Conservation (phyloP, 2,888 invertebrate genomes). For the Zele albiditarsus region DNA sequence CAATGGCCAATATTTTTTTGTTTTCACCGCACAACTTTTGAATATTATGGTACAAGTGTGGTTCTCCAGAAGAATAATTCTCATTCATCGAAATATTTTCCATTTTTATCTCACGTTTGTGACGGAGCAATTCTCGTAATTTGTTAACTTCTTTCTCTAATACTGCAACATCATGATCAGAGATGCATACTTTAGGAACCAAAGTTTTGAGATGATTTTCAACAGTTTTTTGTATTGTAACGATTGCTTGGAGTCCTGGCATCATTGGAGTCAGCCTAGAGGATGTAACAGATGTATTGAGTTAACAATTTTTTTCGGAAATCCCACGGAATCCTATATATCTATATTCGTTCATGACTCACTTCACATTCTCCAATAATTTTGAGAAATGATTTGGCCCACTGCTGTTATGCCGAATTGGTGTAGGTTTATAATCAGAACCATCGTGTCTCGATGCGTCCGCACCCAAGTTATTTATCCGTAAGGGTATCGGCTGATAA, state of each 20-base stretch:
- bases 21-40: conserved; percentile 38
- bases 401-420: conserved; percentile 53
- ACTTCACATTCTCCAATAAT: conserved; percentile 59
- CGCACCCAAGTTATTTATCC: conserved; percentile 69
- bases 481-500: conserved; percentile 65
- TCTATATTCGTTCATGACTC: conserved; percentile 39
- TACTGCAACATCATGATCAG: conserved; percentile 68
- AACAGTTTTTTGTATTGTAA: conserved; percentile 58
- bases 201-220: conserved; percentile 58
- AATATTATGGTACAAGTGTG: conserved; percentile 32
- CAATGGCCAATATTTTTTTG: conserved; percentile 35
- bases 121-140: conserved; percentile 45
- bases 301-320: neutral
- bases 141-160: conserved; percentile 59
- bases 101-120: conserved; percentile 11
- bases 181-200: conserved; percentile 64
- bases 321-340: neutral
- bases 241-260: conserved; percentile 55
- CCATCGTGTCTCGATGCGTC: conserved; percentile 63
- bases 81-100: conserved; percentile 3
- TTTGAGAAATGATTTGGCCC: conserved; percentile 62
- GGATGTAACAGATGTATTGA: neutral
- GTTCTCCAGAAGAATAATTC: conserved; percentile 38
- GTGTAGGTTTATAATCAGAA: conserved; percentile 69
- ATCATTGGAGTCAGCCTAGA: neutral